Conservation (phyloP, 2,888 invertebrate species). For the Parascotia fuliginaria region DNA sequence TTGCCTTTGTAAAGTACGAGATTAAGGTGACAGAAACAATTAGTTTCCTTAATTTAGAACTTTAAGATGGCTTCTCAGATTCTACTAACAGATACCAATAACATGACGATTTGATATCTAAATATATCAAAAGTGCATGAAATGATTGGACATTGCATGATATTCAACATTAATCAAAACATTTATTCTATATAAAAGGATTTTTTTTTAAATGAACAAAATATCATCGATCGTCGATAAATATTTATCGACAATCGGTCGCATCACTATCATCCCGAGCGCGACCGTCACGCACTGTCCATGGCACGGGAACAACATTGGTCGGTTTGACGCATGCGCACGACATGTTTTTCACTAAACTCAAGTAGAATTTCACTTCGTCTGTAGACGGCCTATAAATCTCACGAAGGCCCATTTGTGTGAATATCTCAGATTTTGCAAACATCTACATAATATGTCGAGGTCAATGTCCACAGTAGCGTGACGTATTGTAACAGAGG, state of each 20-base stretch:
- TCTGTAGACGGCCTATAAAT: constrained; percentile 64
- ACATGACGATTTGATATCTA: no score
- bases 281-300: constrained; percentile 56
- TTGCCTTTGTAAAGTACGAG: constrained; percentile 14
- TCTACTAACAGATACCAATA: no score
- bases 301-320: constrained; percentile 60
- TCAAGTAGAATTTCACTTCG: constrained; percentile 65
- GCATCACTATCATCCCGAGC: constrained; percentile 48
- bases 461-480: constrained; percentile 17
- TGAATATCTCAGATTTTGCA: constrained; percentile 51
- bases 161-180: no score
- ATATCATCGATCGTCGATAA: constrained; percentile 15
- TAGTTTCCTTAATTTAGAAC: not conserved
- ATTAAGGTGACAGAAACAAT: constrained; percentile 1
- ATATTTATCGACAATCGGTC: constrained; percentile 31
- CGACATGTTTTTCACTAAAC: constrained; percentile 69
- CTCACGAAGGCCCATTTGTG: constrained; percentile 53
- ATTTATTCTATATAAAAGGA: no score
- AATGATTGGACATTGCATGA: no score
- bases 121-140: no score
- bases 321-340: constrained; percentile 69
- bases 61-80: not conserved
- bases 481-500: not conserved
- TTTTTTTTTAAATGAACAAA: no score
- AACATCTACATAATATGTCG: constrained; percentile 49